These are phyloP conservation scores for Todus mexicanus DNA, from an alignment of 2,797 vertebrate species.

Conservation along the genomic window DNA sequence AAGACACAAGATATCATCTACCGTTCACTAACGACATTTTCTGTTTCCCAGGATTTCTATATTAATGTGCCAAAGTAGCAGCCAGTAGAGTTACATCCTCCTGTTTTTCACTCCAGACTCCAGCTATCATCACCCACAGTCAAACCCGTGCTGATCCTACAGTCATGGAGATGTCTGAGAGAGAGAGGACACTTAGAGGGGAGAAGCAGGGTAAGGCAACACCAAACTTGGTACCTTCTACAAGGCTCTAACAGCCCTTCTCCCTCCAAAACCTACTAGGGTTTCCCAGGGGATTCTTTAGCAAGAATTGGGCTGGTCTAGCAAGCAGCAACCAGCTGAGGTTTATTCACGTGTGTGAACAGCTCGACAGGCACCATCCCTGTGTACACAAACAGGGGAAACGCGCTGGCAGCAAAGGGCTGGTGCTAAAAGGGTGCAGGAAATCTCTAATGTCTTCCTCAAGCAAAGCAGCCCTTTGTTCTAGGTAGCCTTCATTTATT, in stretches of 20 bases:
- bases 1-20: background rate
- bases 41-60: background rate
- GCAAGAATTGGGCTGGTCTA: background rate
- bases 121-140: background rate
- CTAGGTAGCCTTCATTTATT: background rate
- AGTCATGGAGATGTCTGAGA: rapidly evolving
- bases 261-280: background rate
- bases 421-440: background rate
- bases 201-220: background rate
- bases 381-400: background rate
- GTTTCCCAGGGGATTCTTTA: background rate
- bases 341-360: background rate
- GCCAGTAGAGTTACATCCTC: background rate
- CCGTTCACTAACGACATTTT: background rate
- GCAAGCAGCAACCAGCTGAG: background rate
- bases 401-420: background rate
- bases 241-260: background rate
- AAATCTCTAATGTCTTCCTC: background rate
- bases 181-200: background rate
- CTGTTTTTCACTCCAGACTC: background rate
- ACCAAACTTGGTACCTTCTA: background rate
- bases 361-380: no score
- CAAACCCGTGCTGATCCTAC: background rate
- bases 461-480: background rate
- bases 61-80: background rate